Evolutionary conservation across 2,888 invertebrate genomes (phyloP), one percentile per base, ranked within the genome.

Genomic region (Anthophora plumipes): DNA sequence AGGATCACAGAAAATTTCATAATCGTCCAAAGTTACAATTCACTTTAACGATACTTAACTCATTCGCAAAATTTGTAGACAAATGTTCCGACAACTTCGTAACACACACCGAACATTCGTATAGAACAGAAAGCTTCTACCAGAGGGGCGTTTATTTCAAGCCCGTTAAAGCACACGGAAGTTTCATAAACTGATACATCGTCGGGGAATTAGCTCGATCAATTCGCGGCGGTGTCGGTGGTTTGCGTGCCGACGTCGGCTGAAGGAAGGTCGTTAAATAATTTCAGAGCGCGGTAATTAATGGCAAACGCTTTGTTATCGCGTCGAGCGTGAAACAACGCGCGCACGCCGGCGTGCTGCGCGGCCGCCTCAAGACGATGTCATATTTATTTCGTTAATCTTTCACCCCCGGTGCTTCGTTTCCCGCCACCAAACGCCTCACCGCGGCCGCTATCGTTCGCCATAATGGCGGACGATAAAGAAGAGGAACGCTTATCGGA

Each of bases 291-390:
- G 66, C 39, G 48, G 75, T 82, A 83, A 83, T 81, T 81, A 83
- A 83, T 83, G 70, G 82, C 82, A 48, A 78, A 75, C 74, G 83
- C 74, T 82, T 83, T 78, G 83, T 83, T 83, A 83, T 83, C 83
- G 77, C 77, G 77, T 55, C 67, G 73, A 82, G 81, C 82, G 77
- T 81, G 82, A 82, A 82, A 77, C 73, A 82, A 82, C 82, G 81
- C 64, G 81, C 60, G 60, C 78, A 46, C n/a, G 46, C 63, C 54
- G n/a, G 63, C 48, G 64, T 57, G 12, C 54, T 12, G 12, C 39
- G 50, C 25, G 41, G n/a, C 67, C 60, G 57, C 48, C 50, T 63
- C 68, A 71, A 75, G 77, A 78, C 75, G 77, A 81, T 83, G 75
- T 78, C 78, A 78, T 82, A 81, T 82, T 82, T 79, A 79, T 82